Evolutionary conservation across 30 jellyfish, hydroid and myxozoan genomes (phyloP).

Genomic region (Morbakka virulenta): DNA sequence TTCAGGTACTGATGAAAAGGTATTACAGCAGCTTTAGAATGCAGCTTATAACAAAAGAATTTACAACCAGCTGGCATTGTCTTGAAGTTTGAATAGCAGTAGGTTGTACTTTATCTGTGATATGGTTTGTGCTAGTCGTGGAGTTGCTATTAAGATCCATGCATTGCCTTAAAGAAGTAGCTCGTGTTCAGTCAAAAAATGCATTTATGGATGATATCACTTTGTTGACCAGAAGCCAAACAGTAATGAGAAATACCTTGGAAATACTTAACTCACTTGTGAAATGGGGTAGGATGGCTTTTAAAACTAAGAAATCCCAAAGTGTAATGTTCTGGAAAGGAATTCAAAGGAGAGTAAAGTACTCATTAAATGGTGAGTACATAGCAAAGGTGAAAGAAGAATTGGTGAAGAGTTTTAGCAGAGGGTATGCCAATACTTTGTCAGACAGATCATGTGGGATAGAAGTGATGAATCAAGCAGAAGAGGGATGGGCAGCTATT

Average conservation of each 20-base stretch:
- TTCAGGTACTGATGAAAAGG: conserved; percentile 2
- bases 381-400: conserved; percentile 8
- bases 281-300: background rate
- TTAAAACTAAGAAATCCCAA: background rate
- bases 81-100: conserved; percentile 9
- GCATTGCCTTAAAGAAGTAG: background rate
- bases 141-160: background rate
- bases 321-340: background rate
- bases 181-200: background rate
- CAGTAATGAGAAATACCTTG: background rate
- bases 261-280: background rate
- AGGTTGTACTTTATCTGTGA: background rate
- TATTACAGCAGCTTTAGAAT: background rate
- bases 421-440: conserved; percentile 1
- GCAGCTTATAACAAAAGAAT: background rate
- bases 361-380: background rate
- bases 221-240: background rate
- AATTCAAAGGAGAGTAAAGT: background rate
- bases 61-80: conserved; percentile 1
- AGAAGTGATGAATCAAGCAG: background rate
- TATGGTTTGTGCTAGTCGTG: background rate
- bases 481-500: background rate
- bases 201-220: conserved; percentile 11
- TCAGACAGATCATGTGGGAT: background rate
- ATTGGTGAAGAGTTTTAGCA: background rate